Evolutionary conservation across 1,140 invertebrate genomes (phyloP), one percentile per base, ranked within the genome.

Genomic region (Coelopa frigida): DNA sequence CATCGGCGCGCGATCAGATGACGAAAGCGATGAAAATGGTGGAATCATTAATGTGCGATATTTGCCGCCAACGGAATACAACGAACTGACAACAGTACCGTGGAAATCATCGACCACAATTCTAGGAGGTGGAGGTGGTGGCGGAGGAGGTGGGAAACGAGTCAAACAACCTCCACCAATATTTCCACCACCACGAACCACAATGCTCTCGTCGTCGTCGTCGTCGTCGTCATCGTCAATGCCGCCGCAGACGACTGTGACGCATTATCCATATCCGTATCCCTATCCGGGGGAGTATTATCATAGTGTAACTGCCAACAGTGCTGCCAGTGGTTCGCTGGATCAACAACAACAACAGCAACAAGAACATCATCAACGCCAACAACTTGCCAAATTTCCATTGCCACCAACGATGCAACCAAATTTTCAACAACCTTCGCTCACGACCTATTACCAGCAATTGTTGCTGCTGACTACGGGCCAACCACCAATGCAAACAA

Each of bases 151-250:
- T 17, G 53, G 55, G 29, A 52, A 55, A 46, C 56, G 55, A n/a
- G n/a, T 37, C 41, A 41, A 46, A 29, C 43, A n/a, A 50, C 36
- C 61, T 10, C 61, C 61, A 41, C 62, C 62, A n/a, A 58, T 59
- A 31, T 50, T 62, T 44, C 62, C 62, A 40, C 62, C 62, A 44
- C 62, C 62, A 8, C 59, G 62, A 12, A 43, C 60, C 1, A 51
- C 43, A 18, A 24, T 48, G 32, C 20, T 40, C 32, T 8, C 45
- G 17, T 22, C 38, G 14, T 29, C 38, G 18, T 18, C 29, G 10
- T 33, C 17, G 3, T 32, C 22, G 6, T 14, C 39, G 22, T 11
- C 42, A 12, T 29, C 44, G 49, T 18, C 46, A 57, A 46, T 47
- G 51, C 54, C 24, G 21, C 57, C 58, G 51, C 54, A 22, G 21